A percentile compares a stretch with the other conserved stretches of the same genome.
phyloP scores from a whole-genome alignment of 2,888 invertebrate genomes.

The Amblyjoppa proteus region DNA sequence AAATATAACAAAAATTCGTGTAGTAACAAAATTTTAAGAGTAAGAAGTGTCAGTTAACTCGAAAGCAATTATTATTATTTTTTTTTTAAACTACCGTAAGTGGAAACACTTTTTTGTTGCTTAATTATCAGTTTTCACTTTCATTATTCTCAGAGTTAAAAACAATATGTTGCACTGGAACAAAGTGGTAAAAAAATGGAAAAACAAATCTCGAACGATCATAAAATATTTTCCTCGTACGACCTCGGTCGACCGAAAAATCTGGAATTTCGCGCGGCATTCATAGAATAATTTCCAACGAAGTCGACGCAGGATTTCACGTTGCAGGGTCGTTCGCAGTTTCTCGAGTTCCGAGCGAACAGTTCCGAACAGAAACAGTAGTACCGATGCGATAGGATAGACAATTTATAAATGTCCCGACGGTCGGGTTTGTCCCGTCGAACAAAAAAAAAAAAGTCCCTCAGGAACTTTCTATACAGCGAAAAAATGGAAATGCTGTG shows the following conservation, averaged over 20 bases:
- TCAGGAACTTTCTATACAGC: background rate
- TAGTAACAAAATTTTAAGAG: too few species aligned
- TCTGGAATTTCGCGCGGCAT: background rate
- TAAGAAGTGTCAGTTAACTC: too few species aligned
- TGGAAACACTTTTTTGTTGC: too few species aligned
- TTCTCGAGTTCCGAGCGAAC: conserved; percentile 15
- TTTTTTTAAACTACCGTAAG: too few species aligned
- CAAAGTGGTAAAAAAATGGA: too few species aligned
- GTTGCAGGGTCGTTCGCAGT: conserved; percentile 9
- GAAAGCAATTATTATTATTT: too few species aligned
- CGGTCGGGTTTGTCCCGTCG: conserved; percentile 1
- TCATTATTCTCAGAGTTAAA: too few species aligned
- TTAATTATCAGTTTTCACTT: too few species aligned
- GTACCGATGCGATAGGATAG: conserved; percentile 29
- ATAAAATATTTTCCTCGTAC: background rate
- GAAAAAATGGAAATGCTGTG: conserved; percentile 28
- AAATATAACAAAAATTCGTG: too few species aligned
- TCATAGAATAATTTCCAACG: background rate
- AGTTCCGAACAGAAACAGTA: conserved; percentile 22
- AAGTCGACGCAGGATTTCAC: background rate
- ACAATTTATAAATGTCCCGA: conserved; percentile 33
- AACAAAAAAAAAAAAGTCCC: conserved; percentile 8
- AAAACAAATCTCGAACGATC: background rate
- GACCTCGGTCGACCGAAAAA: background rate
- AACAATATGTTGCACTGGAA: too few species aligned